Conservation (phyloP, 2,113 vertebrate species). For the Campylomormyrus tamandua region DNA sequence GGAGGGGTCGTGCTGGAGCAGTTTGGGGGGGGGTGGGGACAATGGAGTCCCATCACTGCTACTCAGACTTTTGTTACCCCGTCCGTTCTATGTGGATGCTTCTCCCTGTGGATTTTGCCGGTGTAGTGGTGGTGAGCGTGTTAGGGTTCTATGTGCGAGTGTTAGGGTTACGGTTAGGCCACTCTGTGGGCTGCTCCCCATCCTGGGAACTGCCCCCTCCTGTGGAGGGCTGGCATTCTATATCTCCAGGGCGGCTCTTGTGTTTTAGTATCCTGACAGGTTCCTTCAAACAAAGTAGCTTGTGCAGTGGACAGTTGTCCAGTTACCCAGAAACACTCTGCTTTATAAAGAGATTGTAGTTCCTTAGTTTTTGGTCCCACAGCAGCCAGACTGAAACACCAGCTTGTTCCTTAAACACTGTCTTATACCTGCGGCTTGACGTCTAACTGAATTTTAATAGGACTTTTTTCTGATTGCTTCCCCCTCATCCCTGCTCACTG, state of each 20-base stretch:
- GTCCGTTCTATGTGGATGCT: background rate
- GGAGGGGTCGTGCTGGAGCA: background rate
- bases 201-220: too few relatives aligned
- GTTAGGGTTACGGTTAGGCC: background rate
- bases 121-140: background rate
- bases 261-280: background rate
- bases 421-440: background rate
- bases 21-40: too few relatives aligned
- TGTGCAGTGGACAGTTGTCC: background rate
- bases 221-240: background rate
- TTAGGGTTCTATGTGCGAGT: background rate
- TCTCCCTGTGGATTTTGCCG: background rate
- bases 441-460: background rate
- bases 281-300: background rate
- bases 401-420: background rate
- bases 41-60: background rate
- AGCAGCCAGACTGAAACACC: background rate
- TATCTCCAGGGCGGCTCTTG: background rate
- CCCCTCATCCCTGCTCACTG: background rate
- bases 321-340: background rate
- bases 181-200: too few relatives aligned
- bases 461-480: background rate
- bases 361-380: background rate
- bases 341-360: background rate
- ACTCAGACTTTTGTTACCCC: background rate